A percentile compares a stretch with the other conserved stretches of the same genome.
phyloP scores from a whole-genome alignment of 2,113 vertebrate genomes.

The Callipepla californica region DNA sequence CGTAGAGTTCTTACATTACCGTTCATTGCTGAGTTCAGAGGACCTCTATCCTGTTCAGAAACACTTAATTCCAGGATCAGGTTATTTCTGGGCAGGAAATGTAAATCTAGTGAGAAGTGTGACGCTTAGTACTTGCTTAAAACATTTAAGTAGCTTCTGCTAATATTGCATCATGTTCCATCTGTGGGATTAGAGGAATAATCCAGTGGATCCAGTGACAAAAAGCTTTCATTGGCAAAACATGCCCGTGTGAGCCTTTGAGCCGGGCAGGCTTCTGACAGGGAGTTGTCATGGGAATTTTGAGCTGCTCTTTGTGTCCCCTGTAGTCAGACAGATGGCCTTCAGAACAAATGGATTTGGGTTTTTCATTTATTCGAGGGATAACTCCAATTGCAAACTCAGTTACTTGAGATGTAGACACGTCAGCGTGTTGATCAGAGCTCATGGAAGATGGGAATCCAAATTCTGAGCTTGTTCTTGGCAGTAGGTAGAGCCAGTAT shows the following conservation, averaged over 20 bases:
- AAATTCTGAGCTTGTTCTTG: not conserved
- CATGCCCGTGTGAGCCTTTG: not conserved
- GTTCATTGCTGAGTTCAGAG: not conserved
- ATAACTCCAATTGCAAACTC: not conserved
- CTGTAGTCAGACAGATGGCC: not conserved
- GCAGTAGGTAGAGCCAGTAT: not conserved
- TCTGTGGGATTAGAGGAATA: conserved; percentile 4
- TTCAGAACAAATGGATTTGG: conserved; percentile 5
- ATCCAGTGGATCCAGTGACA: conserved; percentile 23
- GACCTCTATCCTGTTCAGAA: not conserved
- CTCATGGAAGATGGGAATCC: not conserved
- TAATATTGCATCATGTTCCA: not conserved
- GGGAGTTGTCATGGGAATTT: not conserved
- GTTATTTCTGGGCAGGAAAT: conserved; percentile 20
- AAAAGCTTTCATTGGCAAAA: not conserved
- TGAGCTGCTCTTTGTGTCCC: not conserved
- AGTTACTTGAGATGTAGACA: not conserved
- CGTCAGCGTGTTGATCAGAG: not conserved
- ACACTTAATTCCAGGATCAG: not conserved
- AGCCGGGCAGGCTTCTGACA: not conserved
- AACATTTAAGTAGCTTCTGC: not conserved
- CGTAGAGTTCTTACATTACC: not conserved
- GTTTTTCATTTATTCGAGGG: not conserved
- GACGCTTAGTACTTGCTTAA: not conserved
- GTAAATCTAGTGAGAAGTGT: not conserved